These are phyloP conservation scores for Oscheius myriophilus DNA, from an alignment of 2,888 invertebrate species.

Conservation along the genomic window DNA sequence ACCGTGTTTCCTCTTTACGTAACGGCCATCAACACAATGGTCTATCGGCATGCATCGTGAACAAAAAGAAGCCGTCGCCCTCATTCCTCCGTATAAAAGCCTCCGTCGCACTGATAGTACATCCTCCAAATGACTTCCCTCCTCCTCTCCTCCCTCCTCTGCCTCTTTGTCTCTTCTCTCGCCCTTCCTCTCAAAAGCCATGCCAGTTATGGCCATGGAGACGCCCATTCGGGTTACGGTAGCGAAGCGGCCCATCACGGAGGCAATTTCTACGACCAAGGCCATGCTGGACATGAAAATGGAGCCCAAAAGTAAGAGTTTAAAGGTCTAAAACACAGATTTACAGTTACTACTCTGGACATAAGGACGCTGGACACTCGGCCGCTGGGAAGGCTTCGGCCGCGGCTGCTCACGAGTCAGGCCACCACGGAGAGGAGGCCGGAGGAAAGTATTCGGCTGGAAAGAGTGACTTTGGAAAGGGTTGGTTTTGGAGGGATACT, in stretches of 20 bases:
- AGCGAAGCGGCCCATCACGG: conserved; percentile 46
- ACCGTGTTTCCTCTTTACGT: no score
- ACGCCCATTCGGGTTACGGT: conserved; percentile 45
- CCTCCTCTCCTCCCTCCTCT: background rate
- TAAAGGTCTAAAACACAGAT: background rate
- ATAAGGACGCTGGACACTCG: conserved; percentile 46
- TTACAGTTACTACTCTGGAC: conserved; percentile 36
- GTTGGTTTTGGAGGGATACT: conserved; percentile 11
- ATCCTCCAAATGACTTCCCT: background rate
- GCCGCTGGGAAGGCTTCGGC: conserved; percentile 44
- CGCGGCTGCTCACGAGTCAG: conserved; percentile 45
- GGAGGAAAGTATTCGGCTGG: conserved; percentile 51
- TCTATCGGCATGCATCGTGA: no score
- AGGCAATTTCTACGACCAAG: conserved; percentile 40
- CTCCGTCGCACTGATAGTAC: no score
- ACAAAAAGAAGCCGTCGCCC: no score
- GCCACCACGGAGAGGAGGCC: conserved; percentile 45
- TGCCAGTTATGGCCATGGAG: conserved; percentile 36
- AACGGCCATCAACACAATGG: no score
- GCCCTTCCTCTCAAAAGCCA: background rate
- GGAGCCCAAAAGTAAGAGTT: conserved; percentile 25
- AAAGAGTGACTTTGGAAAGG: conserved; percentile 53
- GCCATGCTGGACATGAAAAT: conserved; percentile 32
- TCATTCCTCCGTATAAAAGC: no score
- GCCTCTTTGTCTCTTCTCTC: no score